These are phyloP conservation scores for Sorex maritimensis DNA, from an alignment of 2,797 vertebrate species.

Conservation along the genomic window DNA sequence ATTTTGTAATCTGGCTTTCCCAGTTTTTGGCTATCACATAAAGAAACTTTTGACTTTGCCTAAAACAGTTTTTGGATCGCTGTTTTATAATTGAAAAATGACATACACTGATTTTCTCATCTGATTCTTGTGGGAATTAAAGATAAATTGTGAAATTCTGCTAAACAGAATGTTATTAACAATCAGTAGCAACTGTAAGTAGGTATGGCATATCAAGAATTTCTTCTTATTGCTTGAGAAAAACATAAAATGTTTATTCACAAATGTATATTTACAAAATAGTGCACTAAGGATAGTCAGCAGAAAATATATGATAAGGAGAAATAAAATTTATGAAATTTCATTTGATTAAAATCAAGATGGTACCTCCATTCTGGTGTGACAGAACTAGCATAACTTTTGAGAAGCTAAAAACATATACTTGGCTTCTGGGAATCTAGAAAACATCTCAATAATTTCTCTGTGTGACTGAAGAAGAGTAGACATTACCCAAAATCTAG, in stretches of 20 bases:
- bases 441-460: background rate
- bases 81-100: background rate
- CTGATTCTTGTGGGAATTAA: background rate
- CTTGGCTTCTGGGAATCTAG: background rate
- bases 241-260: background rate
- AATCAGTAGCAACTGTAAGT: background rate
- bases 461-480: background rate
- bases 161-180: too few species aligned
- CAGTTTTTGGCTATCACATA: too few species aligned
- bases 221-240: conserved; percentile 7
- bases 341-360: background rate
- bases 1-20: background rate
- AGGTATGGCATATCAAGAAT: background rate
- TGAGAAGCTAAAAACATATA: background rate
- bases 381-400: background rate
- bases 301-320: background rate
- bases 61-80: background rate
- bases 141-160: background rate
- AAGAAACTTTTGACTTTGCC: background rate
- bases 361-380: background rate
- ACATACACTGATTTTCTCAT: background rate
- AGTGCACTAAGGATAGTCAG: conserved; percentile 12
- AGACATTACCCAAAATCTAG: background rate
- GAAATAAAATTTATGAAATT: background rate
- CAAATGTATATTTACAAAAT: conserved; percentile 3